Base-by-base conservation (phyloP, 2,113 vertebrate genomes). In the Microcebus lehilahytsara region DNA sequence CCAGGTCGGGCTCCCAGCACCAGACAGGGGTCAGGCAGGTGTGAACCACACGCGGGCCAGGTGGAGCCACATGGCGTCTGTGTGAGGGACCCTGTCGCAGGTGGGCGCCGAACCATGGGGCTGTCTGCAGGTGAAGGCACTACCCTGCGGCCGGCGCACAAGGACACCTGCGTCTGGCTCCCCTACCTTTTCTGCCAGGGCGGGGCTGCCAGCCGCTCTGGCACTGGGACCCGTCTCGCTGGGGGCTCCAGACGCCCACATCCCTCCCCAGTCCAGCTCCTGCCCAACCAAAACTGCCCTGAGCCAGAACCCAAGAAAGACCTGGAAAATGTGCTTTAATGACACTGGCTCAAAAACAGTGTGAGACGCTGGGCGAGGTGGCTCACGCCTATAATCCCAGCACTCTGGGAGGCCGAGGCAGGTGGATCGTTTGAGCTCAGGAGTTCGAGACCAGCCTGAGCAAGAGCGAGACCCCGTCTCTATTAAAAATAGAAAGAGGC, bases 221-320 rank as follows among this genome's bases (percentile, higher is more conserved):
- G 64, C 2, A n/a, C 22, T 53, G 46, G 4, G 19, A 71, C 67
- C n/a, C 46, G 6, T 53, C 58, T 78, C 53, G 62, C 53, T 30
- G 42, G 34, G 53, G 81, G 22, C 27, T 64, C 46, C 46, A 34
- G 62, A 66, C 23, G 80, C 53, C n/a, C 60, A 60, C 1, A 2
- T 9, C 67, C 46, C 81, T 66, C 66, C 40, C 74, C 42, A 85
- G 16, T 23, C 40, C 67, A 6, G 20, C 19, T 83, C 40, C 17
- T 0, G 0, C 2, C n/a, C 11, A 4, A 17, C 69, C 66, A 40
- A 60, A 25, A 49, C 66, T 5, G 1, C 19, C 25, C 80, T 23
- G 9, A 79, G 60, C 62, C 27, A 34, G 53, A 83, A 32, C 56
- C 34, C 53, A 40, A 32, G 19, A 23, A 17, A 16, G 83, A 22